phyloP scores from a whole-genome alignment of 2,888 invertebrate genomes.

The Meghimatium bilineatum region DNA sequence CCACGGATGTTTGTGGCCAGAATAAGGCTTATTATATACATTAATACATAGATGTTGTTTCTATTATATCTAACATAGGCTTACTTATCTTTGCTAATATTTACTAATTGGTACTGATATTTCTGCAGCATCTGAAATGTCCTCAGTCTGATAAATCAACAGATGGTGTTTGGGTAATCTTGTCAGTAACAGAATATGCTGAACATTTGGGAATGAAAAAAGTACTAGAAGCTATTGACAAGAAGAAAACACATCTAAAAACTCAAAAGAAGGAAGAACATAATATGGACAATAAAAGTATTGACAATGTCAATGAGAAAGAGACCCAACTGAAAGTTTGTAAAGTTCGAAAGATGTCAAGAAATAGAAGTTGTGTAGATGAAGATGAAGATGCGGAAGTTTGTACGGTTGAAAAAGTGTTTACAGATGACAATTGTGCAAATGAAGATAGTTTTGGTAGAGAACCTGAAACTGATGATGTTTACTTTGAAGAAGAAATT shows the following conservation, averaged over 20 bases:
- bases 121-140: neutral
- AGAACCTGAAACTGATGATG: neutral
- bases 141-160: neutral
- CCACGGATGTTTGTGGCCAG: too few species aligned
- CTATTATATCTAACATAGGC: too few species aligned
- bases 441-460: neutral
- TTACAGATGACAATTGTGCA: neutral
- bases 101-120: neutral
- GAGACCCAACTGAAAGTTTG: neutral
- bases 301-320: neutral
- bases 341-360: neutral
- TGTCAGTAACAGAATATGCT: constrained; percentile 34
- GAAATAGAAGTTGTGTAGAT: neutral
- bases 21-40: too few species aligned
- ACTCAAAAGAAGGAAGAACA: neutral
- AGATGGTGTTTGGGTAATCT: neutral
- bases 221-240: constrained; percentile 14
- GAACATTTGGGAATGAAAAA: constrained; percentile 21
- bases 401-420: neutral
- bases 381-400: neutral
- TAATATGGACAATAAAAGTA: neutral
- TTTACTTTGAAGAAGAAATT: constrained; percentile 7
- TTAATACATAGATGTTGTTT: too few species aligned
- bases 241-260: constrained; percentile 9
- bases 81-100: too few species aligned